Conservation (phyloP, 2,888 invertebrate species). For the Watsonalla binaria region DNA sequence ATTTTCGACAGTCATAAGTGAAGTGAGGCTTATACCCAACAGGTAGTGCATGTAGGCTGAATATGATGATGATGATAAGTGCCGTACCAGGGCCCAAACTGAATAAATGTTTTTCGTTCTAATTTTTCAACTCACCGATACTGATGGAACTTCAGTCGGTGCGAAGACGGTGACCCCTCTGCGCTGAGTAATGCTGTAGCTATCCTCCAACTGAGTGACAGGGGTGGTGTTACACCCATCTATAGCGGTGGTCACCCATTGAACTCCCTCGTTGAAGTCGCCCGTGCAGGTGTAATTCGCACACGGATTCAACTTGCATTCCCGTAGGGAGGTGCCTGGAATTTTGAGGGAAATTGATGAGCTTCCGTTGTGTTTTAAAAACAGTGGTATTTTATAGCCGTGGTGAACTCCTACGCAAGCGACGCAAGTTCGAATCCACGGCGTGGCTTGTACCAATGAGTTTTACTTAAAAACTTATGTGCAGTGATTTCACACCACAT, state of each 20-base stretch:
- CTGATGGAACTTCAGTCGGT: neutral
- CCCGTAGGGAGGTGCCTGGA: neutral
- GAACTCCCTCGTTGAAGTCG: slow-evolving; percentile 63
- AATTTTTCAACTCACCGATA: neutral
- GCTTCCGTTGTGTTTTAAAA: neutral
- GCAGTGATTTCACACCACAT: too few relatives aligned
- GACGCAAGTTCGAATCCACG: too few relatives aligned
- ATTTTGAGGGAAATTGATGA: neutral
- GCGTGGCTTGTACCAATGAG: too few relatives aligned
- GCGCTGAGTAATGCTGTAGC: slow-evolving; percentile 6
- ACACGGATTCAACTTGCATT: slow-evolving; percentile 24
- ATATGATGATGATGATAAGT: too few relatives aligned
- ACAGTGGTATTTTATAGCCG: neutral
- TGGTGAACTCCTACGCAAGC: too few relatives aligned
- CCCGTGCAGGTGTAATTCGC: slow-evolving; percentile 51
- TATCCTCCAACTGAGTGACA: slow-evolving; percentile 6
- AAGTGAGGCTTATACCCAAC: too few relatives aligned
- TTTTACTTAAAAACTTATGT: too few relatives aligned
- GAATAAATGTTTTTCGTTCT: too few relatives aligned
- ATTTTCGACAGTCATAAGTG: too few relatives aligned
- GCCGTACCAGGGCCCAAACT: too few relatives aligned
- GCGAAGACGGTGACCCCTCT: slow-evolving; percentile 5
- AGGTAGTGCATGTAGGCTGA: too few relatives aligned
- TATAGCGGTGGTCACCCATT: slow-evolving; percentile 42
- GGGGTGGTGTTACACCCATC: slow-evolving; percentile 27